Conservation (phyloP, 2,888 invertebrate genomes). For the Zeuzera pyrina region DNA sequence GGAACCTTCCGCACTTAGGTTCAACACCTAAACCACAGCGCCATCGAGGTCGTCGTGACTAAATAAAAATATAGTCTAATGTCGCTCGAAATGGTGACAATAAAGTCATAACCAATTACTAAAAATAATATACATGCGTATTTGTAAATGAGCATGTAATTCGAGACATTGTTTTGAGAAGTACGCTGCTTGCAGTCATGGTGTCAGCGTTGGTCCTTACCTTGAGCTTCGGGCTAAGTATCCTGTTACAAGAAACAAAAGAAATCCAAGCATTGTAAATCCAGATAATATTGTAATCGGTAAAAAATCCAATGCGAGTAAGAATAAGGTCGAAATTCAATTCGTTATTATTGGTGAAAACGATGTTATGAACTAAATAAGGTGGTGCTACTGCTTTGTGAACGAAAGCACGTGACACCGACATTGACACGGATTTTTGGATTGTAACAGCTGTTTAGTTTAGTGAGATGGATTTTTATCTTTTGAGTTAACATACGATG, state of each 20-base stretch:
- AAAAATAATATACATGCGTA: slow-evolving; percentile 23
- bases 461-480: slow-evolving; percentile 1
- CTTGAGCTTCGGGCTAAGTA: slow-evolving; percentile 1
- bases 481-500: too few relatives aligned
- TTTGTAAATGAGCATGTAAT: slow-evolving; percentile 20
- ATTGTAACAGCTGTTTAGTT: slow-evolving; percentile 17
- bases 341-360: not conserved
- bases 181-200: slow-evolving; percentile 16
- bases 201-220: slow-evolving; percentile 16
- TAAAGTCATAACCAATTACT: slow-evolving; percentile 22
- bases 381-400: slow-evolving; percentile 12
- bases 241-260: not conserved
- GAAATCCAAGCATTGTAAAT: not conserved
- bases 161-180: slow-evolving; percentile 21
- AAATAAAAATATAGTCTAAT: too few relatives aligned
- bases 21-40: too few relatives aligned
- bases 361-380: not conserved
- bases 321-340: not conserved
- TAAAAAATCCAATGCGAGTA: not conserved
- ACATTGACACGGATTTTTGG: slow-evolving; percentile 16
- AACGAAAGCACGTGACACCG: slow-evolving; percentile 19
- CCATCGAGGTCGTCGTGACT: too few relatives aligned
- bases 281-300: not conserved
- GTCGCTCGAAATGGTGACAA: too few relatives aligned
- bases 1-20: too few relatives aligned